Conservation (phyloP, 2,888 invertebrate species). For the Romanomermis culicivorax region DNA sequence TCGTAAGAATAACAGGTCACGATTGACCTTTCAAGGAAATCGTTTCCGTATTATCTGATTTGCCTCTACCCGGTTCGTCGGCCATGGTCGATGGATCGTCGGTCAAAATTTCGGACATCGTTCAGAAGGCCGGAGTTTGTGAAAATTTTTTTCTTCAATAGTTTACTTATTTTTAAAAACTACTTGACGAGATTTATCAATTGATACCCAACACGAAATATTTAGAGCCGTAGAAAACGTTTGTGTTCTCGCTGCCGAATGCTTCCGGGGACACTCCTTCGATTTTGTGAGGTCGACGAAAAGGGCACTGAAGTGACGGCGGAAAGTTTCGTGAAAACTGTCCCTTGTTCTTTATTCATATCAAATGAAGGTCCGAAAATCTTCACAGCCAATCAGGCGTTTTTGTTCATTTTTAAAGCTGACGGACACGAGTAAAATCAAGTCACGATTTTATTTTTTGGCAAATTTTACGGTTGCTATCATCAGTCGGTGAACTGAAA, state of each 20-base stretch:
- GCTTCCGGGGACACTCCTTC: too few species aligned
- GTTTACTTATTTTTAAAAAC: too few species aligned
- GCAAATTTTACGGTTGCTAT: neutral
- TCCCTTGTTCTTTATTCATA: neutral
- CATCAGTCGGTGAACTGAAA: too few species aligned
- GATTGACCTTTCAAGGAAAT: too few species aligned
- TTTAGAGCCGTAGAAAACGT: too few species aligned
- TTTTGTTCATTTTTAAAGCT: conserved; percentile 11
- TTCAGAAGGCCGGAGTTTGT: neutral
- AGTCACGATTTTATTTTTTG: neutral
- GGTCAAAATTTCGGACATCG: neutral
- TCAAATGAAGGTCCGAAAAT: neutral
- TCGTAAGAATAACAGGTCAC: too few species aligned
- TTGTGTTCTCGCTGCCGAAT: too few species aligned
- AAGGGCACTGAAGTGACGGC: neutral
- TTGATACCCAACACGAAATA: too few species aligned
- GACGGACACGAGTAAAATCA: neutral
- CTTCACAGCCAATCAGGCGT: conserved; percentile 18
- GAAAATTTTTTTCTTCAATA: too few species aligned
- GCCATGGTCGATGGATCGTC: neutral
- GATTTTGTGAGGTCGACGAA: neutral
- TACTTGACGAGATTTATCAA: too few species aligned
- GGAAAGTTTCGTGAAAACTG: neutral
- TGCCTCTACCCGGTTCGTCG: neutral
- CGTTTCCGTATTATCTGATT: too few species aligned